Evolutionary conservation across 2,797 vertebrate species (phyloP).

Genomic region (Hydrolagus colliei): DNA sequence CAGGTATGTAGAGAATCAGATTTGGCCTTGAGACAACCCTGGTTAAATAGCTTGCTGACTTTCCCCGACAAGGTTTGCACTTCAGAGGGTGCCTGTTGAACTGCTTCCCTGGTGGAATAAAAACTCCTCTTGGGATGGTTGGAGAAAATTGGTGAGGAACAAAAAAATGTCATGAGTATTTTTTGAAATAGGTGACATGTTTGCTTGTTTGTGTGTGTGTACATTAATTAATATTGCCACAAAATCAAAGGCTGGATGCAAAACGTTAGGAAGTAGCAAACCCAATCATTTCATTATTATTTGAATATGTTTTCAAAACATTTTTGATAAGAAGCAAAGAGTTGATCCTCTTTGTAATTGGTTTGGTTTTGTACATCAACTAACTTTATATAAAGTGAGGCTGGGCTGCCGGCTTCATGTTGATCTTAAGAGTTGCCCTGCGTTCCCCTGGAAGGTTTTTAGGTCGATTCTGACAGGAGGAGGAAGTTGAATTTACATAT

Average conservation of each 20-base stretch:
- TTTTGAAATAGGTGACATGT: too few relatives aligned
- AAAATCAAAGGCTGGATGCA: background rate
- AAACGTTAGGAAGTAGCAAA: background rate
- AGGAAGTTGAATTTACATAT: constrained; percentile 17
- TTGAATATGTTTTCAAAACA: background rate
- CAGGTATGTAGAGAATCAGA: too few relatives aligned
- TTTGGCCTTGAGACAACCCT: too few relatives aligned
- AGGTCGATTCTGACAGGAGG: background rate
- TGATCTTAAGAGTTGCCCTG: background rate
- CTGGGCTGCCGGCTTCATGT: background rate
- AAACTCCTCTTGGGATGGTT: too few relatives aligned
- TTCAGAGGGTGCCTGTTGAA: too few relatives aligned
- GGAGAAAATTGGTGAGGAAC: too few relatives aligned
- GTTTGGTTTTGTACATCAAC: background rate
- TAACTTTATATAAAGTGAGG: background rate
- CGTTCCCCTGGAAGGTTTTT: background rate
- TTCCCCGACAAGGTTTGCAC: too few relatives aligned
- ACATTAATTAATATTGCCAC: too few relatives aligned
- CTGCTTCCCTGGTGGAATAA: too few relatives aligned
- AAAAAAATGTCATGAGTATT: too few relatives aligned
- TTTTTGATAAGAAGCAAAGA: background rate
- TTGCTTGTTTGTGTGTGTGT: too few relatives aligned
- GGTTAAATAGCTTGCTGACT: too few relatives aligned
- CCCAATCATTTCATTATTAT: background rate
- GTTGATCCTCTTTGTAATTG: background rate